Conservation (phyloP, 2,888 invertebrate species). For the Kryphioiulus occultus region DNA sequence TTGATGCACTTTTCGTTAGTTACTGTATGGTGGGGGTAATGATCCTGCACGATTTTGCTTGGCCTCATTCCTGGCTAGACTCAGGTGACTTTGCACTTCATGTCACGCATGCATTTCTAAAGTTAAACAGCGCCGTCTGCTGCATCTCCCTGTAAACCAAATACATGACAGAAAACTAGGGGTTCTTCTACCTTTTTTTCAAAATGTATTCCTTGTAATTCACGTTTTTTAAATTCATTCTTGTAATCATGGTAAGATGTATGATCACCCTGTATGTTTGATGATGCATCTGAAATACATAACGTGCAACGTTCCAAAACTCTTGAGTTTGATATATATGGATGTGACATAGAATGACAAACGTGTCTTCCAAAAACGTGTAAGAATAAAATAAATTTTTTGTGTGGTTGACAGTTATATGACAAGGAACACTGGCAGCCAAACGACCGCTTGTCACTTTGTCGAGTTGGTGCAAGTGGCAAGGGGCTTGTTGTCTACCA, state of each 20-base stretch:
- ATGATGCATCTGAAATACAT: too few relatives aligned
- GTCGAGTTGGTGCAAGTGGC: not conserved
- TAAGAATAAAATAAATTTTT: not conserved
- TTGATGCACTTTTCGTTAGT: not conserved
- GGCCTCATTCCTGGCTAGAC: not conserved
- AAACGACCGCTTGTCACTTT: not conserved
- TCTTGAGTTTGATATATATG: not conserved
- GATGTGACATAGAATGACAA: not conserved
- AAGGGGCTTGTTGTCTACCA: not conserved
- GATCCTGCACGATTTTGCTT: not conserved
- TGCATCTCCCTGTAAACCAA: not conserved
- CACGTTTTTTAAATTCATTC: too few relatives aligned
- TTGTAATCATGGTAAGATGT: too few relatives aligned
- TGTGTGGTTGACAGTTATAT: not conserved
- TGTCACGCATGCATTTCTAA: too few relatives aligned
- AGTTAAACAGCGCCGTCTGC: not conserved
- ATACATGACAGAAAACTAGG: not conserved
- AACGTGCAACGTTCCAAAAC: too few relatives aligned
- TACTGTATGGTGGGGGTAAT: not conserved
- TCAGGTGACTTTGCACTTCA: too few relatives aligned
- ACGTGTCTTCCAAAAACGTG: not conserved
- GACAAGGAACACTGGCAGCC: not conserved
- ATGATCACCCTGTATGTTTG: too few relatives aligned
- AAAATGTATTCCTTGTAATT: too few relatives aligned
- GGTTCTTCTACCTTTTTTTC: too few relatives aligned